A percentile compares a stretch with the other conserved stretches of the same genome.
These are phyloP conservation scores for Drosophila kuntzei DNA, from an alignment of 2,888 invertebrate genomes.

Conservation along the genomic window DNA sequence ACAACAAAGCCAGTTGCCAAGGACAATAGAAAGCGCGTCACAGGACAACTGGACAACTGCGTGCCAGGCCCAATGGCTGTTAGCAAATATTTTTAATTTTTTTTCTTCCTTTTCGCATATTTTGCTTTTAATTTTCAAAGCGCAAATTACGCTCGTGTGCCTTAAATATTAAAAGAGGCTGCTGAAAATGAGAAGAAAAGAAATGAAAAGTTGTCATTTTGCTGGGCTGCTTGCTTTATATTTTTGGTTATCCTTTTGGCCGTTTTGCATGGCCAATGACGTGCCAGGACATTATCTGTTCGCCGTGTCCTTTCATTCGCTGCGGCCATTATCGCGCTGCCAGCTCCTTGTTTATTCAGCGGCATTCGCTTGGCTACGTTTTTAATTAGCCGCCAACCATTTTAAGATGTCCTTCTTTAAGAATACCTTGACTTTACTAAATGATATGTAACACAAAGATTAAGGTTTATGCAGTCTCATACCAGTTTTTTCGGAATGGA, in stretches of 20 bases:
- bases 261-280: conserved; percentile 59
- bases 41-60: conserved; percentile 56
- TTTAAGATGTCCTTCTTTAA: conserved; percentile 34
- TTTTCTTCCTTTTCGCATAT: conserved; percentile 53
- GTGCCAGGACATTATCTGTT: conserved; percentile 66
- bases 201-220: conserved; percentile 32
- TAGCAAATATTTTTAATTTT: conserved; percentile 50
- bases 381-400: conserved; percentile 81
- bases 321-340: conserved; percentile 64
- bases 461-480: no score
- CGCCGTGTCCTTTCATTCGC: conserved; percentile 46
- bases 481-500: no score
- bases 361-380: conserved; percentile 67
- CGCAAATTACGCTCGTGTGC: conserved; percentile 75
- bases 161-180: conserved; percentile 58
- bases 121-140: conserved; percentile 70
- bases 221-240: conserved; percentile 35
- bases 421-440: conserved; percentile 12
- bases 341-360: conserved; percentile 65
- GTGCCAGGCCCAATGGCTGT: conserved; percentile 39
- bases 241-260: conserved; percentile 71
- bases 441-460: background rate
- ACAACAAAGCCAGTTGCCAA: conserved; percentile 61
- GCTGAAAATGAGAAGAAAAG: conserved; percentile 12
- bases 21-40: conserved; percentile 52